Evolutionary conservation across 2,888 invertebrate species (phyloP).

Genomic region (Agelastica alni): DNA sequence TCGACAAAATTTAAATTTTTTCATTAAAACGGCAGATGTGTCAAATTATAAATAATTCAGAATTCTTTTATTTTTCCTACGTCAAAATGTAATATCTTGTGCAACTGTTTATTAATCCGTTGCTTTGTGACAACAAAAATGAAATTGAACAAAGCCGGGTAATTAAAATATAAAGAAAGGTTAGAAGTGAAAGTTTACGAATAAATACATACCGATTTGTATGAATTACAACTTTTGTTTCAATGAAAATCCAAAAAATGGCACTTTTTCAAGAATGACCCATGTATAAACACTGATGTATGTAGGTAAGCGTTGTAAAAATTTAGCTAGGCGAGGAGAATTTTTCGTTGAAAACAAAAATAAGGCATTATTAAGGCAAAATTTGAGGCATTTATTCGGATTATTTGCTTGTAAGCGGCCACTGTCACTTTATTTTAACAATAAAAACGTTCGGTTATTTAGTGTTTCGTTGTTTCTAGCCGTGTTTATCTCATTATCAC

Average conservation of each 20-base stretch:
- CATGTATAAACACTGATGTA: conserved; percentile 10
- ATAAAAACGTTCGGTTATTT: conserved; percentile 4
- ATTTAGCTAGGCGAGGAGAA: conserved; percentile 23
- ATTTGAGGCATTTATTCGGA: conserved; percentile 22
- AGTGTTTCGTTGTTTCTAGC: conserved; percentile 14
- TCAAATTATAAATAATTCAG: too few species aligned
- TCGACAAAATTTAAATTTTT: too few species aligned
- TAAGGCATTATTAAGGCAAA: conserved; percentile 39
- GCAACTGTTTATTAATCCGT: too few species aligned
- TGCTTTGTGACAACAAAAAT: too few species aligned
- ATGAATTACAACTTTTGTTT: too few species aligned
- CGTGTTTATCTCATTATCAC: conserved; percentile 26
- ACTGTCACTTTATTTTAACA: conserved; percentile 24
- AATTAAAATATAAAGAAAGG: too few species aligned
- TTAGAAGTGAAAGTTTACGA: conserved; percentile 3
- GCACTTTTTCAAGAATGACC: conserved; percentile 13
- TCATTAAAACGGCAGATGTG: too few species aligned
- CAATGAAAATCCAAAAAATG: conserved; percentile 11
- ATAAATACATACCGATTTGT: conserved; percentile 1
- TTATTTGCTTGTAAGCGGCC: conserved; percentile 13
- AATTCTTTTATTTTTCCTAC: too few species aligned
- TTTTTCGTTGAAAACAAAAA: conserved; percentile 31
- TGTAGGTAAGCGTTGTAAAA: conserved; percentile 28
- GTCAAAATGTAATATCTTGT: too few species aligned
- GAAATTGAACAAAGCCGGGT: too few species aligned